A percentile compares a stretch with the other conserved stretches of the same genome.
phyloP scores from a whole-genome alignment of 30 jellyfish, hydroid and myxozoan species.

The Aurelia aurita region DNA sequence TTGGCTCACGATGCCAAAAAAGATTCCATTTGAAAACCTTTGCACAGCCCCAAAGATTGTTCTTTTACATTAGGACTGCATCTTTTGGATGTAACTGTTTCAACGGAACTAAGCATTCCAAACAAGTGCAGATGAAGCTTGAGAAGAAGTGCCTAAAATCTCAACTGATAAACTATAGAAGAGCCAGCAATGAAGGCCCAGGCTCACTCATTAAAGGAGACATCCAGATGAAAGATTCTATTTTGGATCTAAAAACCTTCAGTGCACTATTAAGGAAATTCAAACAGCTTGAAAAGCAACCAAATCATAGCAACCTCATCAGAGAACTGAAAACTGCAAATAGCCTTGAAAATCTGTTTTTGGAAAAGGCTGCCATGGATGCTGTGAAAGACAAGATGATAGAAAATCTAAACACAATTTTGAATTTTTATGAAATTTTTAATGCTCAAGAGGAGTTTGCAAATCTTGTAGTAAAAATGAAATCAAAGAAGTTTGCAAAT shows the following conservation, averaged over 20 bases:
- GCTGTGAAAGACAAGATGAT: constrained; percentile 6
- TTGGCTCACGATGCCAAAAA: too few relatives aligned
- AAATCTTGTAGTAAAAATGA: constrained; percentile 13
- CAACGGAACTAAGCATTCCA: too few relatives aligned
- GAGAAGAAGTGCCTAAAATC: too few relatives aligned
- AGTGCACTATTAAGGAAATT: not conserved
- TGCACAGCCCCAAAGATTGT: too few relatives aligned
- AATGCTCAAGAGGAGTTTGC: not conserved
- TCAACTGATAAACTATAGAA: too few relatives aligned
- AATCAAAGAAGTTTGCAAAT: constrained; percentile 23
- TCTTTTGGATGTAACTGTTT: too few relatives aligned
- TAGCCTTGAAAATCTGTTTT: not conserved
- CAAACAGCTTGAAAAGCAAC: constrained; percentile 19
- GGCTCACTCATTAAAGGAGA: too few relatives aligned
- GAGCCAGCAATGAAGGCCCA: too few relatives aligned
- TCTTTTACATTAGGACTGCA: too few relatives aligned
- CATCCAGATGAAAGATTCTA: too few relatives aligned
- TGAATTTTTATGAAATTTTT: constrained; percentile 44
- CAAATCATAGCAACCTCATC: not conserved
- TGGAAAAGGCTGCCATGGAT: not conserved
- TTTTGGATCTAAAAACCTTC: not conserved
- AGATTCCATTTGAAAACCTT: too few relatives aligned
- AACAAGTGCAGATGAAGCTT: too few relatives aligned
- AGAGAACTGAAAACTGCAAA: not conserved
- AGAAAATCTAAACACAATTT: constrained; percentile 34